These are phyloP conservation scores for Drosophila meridiana DNA, from an alignment of 2,888 invertebrate genomes.

Conservation along the genomic window DNA sequence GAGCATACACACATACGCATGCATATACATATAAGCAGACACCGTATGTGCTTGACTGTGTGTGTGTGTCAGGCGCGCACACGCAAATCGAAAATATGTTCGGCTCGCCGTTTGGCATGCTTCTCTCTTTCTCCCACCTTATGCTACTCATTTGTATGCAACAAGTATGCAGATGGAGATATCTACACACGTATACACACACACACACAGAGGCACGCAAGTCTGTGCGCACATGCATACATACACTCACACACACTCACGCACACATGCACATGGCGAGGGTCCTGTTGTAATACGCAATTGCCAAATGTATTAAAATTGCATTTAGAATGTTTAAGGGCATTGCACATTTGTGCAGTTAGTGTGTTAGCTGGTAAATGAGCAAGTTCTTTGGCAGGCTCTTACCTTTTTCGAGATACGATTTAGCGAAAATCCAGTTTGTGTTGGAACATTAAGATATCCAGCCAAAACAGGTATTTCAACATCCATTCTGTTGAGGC, in stretches of 20 bases:
- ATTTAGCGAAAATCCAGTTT: conserved; percentile 89
- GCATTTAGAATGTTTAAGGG: conserved; percentile 9
- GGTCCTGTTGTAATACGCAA: conserved; percentile 59
- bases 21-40: conserved; percentile 5
- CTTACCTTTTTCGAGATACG: conserved; percentile 91
- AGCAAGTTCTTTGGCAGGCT: conserved; percentile 41
- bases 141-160: conserved; percentile 73
- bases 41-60: conserved; percentile 14
- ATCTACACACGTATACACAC: conserved; percentile 35
- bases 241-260: conserved; percentile 9
- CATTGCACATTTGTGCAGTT: conserved; percentile 22
- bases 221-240: conserved; percentile 10
- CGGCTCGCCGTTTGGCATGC: conserved; percentile 47
- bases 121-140: conserved; percentile 46
- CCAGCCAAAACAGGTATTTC: conserved; percentile 92
- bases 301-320: conserved; percentile 22
- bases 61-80: conserved; percentile 55
- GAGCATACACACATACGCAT: conserved; percentile 23
- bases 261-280: conserved; percentile 19
- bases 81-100: conserved; percentile 63
- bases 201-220: conserved; percentile 14
- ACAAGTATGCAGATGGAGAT: conserved; percentile 71
- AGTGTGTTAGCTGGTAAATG: conserved; percentile 16
- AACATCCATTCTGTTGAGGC: conserved; percentile 87
- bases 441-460: conserved; percentile 91